A percentile compares a stretch with the other conserved stretches of the same genome.
phyloP scores from a whole-genome alignment of 1,140 invertebrate genomes.

The Lamellibrachia luymesi region DNA sequence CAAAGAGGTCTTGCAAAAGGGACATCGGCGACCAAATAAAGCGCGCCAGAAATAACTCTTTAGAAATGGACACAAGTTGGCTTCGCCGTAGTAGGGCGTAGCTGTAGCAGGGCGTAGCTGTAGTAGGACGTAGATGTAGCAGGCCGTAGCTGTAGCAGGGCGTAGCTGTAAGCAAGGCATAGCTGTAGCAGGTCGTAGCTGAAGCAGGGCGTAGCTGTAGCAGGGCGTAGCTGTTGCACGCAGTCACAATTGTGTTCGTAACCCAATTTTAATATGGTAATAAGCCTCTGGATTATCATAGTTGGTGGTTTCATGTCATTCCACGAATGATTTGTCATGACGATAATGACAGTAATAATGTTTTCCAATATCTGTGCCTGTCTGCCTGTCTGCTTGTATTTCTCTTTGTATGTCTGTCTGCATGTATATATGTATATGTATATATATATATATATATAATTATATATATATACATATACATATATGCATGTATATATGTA shows the following conservation, averaged over 20 bases:
- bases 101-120: background rate
- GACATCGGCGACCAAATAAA: background rate
- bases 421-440: background rate
- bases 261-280: background rate
- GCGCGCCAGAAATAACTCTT: background rate
- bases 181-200: no score
- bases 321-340: background rate
- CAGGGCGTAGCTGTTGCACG: background rate
- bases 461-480: no score
- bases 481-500: no score
- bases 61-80: background rate
- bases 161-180: background rate
- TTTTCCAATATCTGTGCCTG: background rate
- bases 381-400: background rate
- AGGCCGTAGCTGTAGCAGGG: background rate
- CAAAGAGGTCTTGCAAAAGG: background rate
- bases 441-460: background rate
- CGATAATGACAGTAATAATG: background rate
- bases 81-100: background rate
- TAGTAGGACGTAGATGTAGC: no score
- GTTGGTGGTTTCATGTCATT: background rate
- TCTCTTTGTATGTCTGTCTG: no score
- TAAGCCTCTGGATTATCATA: background rate
- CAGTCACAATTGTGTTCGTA: background rate
- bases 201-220: background rate